Conservation (phyloP, 2,888 invertebrate species). For the Eilema depressum region DNA sequence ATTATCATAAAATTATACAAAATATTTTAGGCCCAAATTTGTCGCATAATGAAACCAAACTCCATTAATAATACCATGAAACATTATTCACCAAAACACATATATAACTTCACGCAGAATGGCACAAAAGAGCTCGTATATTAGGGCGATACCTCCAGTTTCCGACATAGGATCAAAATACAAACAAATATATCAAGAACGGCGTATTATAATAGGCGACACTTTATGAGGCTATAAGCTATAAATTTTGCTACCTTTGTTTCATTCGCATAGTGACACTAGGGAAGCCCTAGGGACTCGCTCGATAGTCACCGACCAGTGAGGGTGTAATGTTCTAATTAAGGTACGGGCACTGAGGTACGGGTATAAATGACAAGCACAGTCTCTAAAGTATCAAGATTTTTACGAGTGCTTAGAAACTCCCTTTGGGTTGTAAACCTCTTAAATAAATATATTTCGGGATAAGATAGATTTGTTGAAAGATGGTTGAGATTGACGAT, state of each 20-base stretch:
- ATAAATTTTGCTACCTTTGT: conserved; percentile 53
- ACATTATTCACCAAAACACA: conserved; percentile 40
- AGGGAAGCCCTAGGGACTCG: conserved; percentile 21
- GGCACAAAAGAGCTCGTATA: conserved; percentile 42
- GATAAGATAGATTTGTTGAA: conserved; percentile 14
- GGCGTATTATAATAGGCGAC: conserved; percentile 43
- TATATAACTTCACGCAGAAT: conserved; percentile 31
- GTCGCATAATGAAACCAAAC: conserved; percentile 22
- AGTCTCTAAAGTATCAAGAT: conserved; percentile 28
- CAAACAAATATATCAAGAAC: conserved; percentile 50
- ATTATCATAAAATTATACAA: not conserved
- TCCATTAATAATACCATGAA: conserved; percentile 34
- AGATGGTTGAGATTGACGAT: conserved; percentile 11
- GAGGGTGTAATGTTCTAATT: conserved; percentile 45
- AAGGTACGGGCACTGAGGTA: conserved; percentile 31
- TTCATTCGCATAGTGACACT: conserved; percentile 35
- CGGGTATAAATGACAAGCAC: conserved; percentile 34
- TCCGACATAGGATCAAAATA: conserved; percentile 49
- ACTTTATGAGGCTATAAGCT: conserved; percentile 45
- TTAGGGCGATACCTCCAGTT: conserved; percentile 32
- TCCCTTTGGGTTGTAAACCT: conserved; percentile 20
- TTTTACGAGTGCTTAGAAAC: conserved; percentile 27
- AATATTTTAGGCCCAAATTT: conserved; percentile 14
- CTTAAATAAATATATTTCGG: conserved; percentile 18
- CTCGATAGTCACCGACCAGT: conserved; percentile 24